Evolutionary conservation across 2,797 vertebrate species (phyloP), one percentile per base, ranked within the genome.

Genomic region (Anabas testudineus): DNA sequence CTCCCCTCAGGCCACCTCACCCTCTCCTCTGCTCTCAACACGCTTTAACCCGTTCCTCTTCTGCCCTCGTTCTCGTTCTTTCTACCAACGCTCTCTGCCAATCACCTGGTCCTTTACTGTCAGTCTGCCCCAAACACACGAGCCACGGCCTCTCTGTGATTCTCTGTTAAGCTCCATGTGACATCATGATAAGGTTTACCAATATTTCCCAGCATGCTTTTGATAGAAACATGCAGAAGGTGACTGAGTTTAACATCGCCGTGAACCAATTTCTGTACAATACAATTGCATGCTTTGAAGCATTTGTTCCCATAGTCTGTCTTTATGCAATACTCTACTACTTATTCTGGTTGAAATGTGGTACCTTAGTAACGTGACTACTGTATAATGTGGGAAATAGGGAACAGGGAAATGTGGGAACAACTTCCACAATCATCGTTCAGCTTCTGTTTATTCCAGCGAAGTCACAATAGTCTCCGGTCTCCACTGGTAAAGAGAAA

Each of bases 1-100:
- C 86, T 80, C 86, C 89, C 81, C 88, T 82, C 80, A 86, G 86
- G 88, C 88, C 88, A 89, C 87, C 90, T 90, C 90, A 71, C 83
- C 80, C 81, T 86, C 87, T 88, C 78, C 84, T 84, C 82, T 53
- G 74, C 85, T 89, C 77, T 80, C 71, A 60, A 71, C 84, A 68
- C 24, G 62, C 81, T 87, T 89, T 87, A 92, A 91, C 90, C 89
- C 86, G 8, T 90, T 90, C 82, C 67, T 86, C 69, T 57, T 82
- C 78, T 67, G 74, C 73, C 67, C 65, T 80, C 71, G 13, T 74
- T 80, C 77, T 79, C 30, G 1, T 15, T 51, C 58, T 75, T 80
- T 77, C 67, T 15, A 58, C 66, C 76, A 72, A 57, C 67, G 53
- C 82, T 69, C 47, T 64, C 72, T 53, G 72, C 67, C 72, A 76